A percentile compares a stretch with the other conserved stretches of the same genome.
These are phyloP conservation scores for Drosophila rufa DNA, from an alignment of 1,140 invertebrate genomes.

Conservation along the genomic window DNA sequence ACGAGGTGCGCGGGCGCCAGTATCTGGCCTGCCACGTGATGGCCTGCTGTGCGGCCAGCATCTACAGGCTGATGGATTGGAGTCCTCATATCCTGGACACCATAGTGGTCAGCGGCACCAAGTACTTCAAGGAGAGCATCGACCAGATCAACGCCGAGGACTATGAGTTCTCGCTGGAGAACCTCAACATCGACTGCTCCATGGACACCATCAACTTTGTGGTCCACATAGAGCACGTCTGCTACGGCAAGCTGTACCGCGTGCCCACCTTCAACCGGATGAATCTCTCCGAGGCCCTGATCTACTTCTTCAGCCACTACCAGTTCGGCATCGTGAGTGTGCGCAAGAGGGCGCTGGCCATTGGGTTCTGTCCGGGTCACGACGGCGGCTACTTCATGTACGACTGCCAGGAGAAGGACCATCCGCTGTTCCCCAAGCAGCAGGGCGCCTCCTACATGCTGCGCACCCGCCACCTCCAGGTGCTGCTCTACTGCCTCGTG, in stretches of 20 bases:
- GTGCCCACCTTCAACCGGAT: constrained; percentile 86
- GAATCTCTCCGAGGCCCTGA: constrained; percentile 87
- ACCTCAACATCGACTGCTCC: constrained; percentile 84
- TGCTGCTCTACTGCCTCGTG: constrained; percentile 87
- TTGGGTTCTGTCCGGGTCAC: constrained; percentile 85
- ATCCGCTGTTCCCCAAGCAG: constrained; percentile 87
- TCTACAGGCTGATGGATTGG: constrained; percentile 87
- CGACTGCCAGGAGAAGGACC: constrained; percentile 87
- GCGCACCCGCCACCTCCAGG: constrained; percentile 87
- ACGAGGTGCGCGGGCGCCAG: constrained; percentile 86
- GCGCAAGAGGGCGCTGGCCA: constrained; percentile 86
- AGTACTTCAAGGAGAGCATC: constrained; percentile 86
- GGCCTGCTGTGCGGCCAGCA: constrained; percentile 86
- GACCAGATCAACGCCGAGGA: constrained; percentile 85
- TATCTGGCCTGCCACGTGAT: constrained; percentile 86
- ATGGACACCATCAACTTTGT: constrained; percentile 87
- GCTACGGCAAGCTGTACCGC: constrained; percentile 87
- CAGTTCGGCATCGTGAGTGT: constrained; percentile 86
- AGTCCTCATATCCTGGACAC: constrained; percentile 87
- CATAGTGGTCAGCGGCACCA: constrained; percentile 86
- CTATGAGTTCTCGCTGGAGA: constrained; percentile 86
- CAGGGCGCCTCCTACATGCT: constrained; percentile 87
- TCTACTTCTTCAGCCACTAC: constrained; percentile 87
- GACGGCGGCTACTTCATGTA: constrained; percentile 88
- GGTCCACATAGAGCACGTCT: constrained; percentile 86